Evolutionary conservation across 2,888 invertebrate genomes (phyloP).

Genomic region (Acanthosepion esculentum): DNA sequence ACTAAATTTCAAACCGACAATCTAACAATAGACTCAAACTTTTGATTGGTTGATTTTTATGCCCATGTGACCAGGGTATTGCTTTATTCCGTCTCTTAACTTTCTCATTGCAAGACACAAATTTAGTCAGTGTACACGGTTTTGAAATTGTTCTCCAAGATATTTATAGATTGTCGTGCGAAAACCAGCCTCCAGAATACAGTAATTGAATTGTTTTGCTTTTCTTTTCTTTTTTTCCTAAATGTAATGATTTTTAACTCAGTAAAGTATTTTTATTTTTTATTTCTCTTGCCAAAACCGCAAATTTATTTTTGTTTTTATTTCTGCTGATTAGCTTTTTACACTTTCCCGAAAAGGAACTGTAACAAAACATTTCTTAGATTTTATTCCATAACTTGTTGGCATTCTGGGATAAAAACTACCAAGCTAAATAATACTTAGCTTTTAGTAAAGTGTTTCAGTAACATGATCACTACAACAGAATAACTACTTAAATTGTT

Average conservation of each 20-base stretch:
- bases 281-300: too few species aligned
- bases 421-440: too few species aligned
- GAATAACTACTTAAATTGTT: too few species aligned
- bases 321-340: too few species aligned
- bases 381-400: too few species aligned
- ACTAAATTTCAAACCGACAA: background rate
- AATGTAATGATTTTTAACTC: background rate
- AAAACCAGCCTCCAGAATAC: background rate
- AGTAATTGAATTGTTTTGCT: background rate
- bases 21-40: background rate
- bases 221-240: background rate
- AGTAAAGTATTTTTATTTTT: background rate
- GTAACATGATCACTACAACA: too few species aligned
- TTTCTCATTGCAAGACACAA: background rate
- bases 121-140: background rate
- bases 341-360: too few species aligned
- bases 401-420: too few species aligned
- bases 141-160: background rate
- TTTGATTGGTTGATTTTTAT: constrained; percentile 21
- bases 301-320: too few species aligned
- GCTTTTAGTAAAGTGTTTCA: too few species aligned
- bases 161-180: background rate
- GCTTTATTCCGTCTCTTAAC: background rate
- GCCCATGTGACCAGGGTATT: background rate
- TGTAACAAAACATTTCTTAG: too few species aligned